phyloP scores from a whole-genome alignment of 2,888 invertebrate genomes.

The Loripinus fragilis region DNA sequence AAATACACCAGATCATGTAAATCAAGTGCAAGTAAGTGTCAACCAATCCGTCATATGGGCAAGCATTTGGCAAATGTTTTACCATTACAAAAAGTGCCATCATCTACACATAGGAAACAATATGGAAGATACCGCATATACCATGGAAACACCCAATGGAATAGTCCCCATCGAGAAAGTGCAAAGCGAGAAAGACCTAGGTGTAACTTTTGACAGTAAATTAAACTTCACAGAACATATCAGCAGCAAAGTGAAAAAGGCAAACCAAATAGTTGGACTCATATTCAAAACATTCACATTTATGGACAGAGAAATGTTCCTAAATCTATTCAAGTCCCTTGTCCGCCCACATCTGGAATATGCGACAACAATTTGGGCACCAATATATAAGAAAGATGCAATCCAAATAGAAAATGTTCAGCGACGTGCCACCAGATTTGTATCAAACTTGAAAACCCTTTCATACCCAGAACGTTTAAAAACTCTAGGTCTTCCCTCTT shows the following conservation, averaged over 20 bases:
- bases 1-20: neutral
- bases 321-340: slow-evolving; percentile 28
- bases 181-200: slow-evolving; percentile 19
- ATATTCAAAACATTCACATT: slow-evolving; percentile 31
- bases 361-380: too few relatives aligned
- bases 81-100: too few relatives aligned
- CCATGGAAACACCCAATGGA: too few relatives aligned
- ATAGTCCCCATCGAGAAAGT: too few relatives aligned
- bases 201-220: too few relatives aligned
- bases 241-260: slow-evolving; percentile 20
- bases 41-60: slow-evolving; percentile 23
- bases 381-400: too few relatives aligned
- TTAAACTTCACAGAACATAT: slow-evolving; percentile 25
- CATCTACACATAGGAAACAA: too few relatives aligned
- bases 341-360: too few relatives aligned
- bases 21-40: slow-evolving; percentile 13
- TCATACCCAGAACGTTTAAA: too few relatives aligned
- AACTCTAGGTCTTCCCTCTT: too few relatives aligned
- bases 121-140: too few relatives aligned
- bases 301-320: slow-evolving; percentile 28
- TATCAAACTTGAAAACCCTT: neutral
- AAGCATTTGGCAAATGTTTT: slow-evolving; percentile 14
- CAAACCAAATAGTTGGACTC: slow-evolving; percentile 31
- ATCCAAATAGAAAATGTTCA: slow-evolving; percentile 37
- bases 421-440: slow-evolving; percentile 24